Evolutionary conservation across 1,140 invertebrate genomes (phyloP), one percentile per base, ranked within the genome.

Genomic region (Agraylea sexmaculata): DNA sequence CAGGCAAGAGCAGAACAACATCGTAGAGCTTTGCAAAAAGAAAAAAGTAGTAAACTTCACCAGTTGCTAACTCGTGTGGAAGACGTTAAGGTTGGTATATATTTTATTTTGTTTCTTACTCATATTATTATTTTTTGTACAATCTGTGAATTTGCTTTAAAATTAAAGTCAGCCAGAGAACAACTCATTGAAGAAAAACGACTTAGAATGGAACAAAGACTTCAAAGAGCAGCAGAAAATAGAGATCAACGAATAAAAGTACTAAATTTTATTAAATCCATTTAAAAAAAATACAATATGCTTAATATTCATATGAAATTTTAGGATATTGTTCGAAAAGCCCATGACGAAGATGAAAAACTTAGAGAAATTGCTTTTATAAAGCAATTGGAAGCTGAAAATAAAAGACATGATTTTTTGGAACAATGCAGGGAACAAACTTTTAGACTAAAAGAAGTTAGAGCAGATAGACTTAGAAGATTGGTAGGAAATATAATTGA

Each of bases 331-430:
- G 80, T 93, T 2, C 75, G 80, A 40, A 97, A 97, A 62, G 93
- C 93, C 2, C 91, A 96, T 51, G 93, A 97, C 53, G 93, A 98
- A 62, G 92, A 96, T 49, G 88, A 91, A 29, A 97, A 98, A 63
- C 69, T 92, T 0, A 87, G 90, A 51, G 93, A 97, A 70, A 96
- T 98, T 43, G 91, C 90, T 19, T 98, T 98, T 60, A 98, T 97
- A 37, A 96, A 96, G 62, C 86, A 88, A 53, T 64, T 97, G 2
- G 89, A 96, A 56, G 91, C 91, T 2, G 87, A 95, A 64, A 95
- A 96, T 59, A 86, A 93, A 53, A 67, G 87, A 3, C 80, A 93
- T 55, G 91, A 96, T 62, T 81, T 91, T 51, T 67, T 90, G 49
- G 80, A 81, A 8, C 73, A 82, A 20, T 83, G 80, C 50, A 78